Evolutionary conservation across 1,140 invertebrate species (phyloP), one percentile per base, ranked within the genome.

Genomic region (Palaemon carinicauda): DNA sequence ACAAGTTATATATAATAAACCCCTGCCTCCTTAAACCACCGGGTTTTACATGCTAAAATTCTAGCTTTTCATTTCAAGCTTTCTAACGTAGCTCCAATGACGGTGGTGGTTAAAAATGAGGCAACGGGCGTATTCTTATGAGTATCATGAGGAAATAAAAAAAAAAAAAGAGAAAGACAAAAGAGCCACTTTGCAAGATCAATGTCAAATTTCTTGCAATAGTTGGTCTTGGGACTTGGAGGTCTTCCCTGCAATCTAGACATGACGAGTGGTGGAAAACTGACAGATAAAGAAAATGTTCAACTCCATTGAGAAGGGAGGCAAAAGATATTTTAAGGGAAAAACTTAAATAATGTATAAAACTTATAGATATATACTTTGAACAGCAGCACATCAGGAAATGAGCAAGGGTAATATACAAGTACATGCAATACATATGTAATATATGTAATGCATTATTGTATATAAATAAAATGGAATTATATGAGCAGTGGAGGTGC

Each of bases 171-270:
- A 81, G 56, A 81, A 33, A 31, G n/a, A 75, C 21, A 21, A 33
- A 41, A 65, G 81, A 75, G 71, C 81, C 81, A 83, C 51, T 83
- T 83, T 83, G 81, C 81, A 83, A 83, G 81, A 83, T 83, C 81
- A 83, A 71, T n/a, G 81, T 83, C 71, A 29, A n/a, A 51, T 73
- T 83, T 83, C 81, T 83, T 83, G 81, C 81, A 83, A 56, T 75
- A 74, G 81, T n/a, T 83, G 71, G 71, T 81, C 80, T 81, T 80
- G 50, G 65, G 53, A 53, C 24, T 33, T 33, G 74, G 33, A 77
- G 74, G 73, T 54, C 73, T 75, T 84, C 73, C 82, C 82, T 84
- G 73, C 74, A 84, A 84, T 84, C 74, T 60, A 84, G 74, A 84
- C 53, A 60, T 29, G 27, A 54, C 33, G 53, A 80, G 21, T 80